phyloP scores from a whole-genome alignment of 1,140 invertebrate genomes.

The Listronotus bonariensis region DNA sequence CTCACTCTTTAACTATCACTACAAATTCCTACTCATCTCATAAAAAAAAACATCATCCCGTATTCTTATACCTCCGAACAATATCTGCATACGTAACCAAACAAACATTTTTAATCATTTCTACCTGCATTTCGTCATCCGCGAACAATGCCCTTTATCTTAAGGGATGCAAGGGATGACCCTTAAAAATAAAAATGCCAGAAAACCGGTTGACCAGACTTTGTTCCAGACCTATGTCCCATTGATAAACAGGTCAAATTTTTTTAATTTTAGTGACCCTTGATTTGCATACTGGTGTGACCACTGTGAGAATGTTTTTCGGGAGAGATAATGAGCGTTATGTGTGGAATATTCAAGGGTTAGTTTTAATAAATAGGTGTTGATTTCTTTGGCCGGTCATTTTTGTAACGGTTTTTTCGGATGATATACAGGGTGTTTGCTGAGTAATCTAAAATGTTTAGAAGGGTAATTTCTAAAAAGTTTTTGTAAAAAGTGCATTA shows the following conservation, averaged over 20 bases:
- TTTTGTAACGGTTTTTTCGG: no score
- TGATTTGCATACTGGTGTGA: constrained; percentile 41
- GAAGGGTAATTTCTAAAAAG: no score
- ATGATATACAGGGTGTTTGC: no score
- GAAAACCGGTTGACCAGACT: constrained; percentile 21
- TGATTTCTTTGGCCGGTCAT: no score
- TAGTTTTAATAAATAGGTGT: no score
- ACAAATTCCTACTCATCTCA: no score
- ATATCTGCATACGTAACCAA: constrained; percentile 8
- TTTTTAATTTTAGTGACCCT: constrained; percentile 34
- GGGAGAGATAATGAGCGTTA: no score
- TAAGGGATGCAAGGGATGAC: constrained; percentile 4
- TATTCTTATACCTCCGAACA: constrained; percentile 10
- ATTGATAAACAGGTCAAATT: neutral
- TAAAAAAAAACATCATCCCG: neutral
- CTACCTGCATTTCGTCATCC: neutral
- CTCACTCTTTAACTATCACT: no score
- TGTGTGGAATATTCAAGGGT: no score
- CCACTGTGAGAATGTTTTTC: constrained; percentile 31
- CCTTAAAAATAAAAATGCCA: constrained; percentile 17
- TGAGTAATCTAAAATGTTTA: no score
- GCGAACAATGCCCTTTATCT: neutral
- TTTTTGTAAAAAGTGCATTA: no score
- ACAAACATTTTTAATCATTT: constrained; percentile 12
- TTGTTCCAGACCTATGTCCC: neutral